Percentiles rank a stretch among this genome's conserved stretches.
Evolutionary conservation across 2,888 invertebrate genomes (phyloP).

Genomic region (Eulithis testata): DNA sequence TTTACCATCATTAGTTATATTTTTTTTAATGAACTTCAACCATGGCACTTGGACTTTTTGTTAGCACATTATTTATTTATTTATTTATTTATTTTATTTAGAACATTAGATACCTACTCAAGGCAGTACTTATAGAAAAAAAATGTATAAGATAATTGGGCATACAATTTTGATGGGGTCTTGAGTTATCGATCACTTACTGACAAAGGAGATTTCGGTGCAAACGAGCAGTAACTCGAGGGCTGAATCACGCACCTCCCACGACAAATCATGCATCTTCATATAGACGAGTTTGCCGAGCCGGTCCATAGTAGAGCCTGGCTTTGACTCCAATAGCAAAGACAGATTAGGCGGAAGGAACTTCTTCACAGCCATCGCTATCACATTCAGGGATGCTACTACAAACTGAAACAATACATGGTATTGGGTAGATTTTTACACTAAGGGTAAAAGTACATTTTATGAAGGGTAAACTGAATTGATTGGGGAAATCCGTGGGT

Average conservation of each 20-base stretch:
- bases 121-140: no score
- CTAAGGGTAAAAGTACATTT: no score
- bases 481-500: no score
- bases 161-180: no score
- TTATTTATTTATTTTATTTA: no score
- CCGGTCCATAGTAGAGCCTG: constrained; percentile 86
- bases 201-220: constrained; percentile 87
- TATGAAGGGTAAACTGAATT: no score
- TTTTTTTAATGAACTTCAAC: no score
- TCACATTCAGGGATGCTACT: constrained; percentile 88
- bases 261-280: constrained; percentile 88
- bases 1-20: no score
- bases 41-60: no score
- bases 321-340: constrained; percentile 87
- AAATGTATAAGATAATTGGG: no score
- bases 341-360: constrained; percentile 92
- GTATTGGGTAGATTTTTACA: neutral
- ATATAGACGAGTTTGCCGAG: constrained; percentile 87
- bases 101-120: no score
- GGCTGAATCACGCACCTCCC: constrained; percentile 92
- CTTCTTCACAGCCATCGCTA: constrained; percentile 88
- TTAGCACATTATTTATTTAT: no score
- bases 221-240: constrained; percentile 89
- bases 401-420: constrained; percentile 87
- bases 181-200: constrained; percentile 65